Percentiles rank a stretch among this genome's conserved stretches.
These are phyloP conservation scores for Ophion ventricosus DNA, from an alignment of 2,888 invertebrate species.

Conservation along the genomic window DNA sequence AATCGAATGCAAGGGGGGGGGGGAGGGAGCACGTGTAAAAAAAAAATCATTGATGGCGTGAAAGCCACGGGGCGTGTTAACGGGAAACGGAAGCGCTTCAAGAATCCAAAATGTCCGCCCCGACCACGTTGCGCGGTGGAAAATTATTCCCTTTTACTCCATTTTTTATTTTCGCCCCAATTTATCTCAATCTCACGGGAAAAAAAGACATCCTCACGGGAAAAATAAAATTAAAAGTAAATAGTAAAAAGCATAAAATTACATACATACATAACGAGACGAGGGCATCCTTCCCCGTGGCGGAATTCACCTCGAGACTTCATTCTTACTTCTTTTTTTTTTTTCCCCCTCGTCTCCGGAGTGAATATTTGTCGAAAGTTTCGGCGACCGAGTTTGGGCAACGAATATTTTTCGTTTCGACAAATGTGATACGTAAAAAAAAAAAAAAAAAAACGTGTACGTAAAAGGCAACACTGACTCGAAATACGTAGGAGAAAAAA, in stretches of 20 bases:
- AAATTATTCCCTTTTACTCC: slow-evolving; percentile 46
- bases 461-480: slow-evolving; percentile 52
- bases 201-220: not conserved
- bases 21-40: slow-evolving; percentile 40
- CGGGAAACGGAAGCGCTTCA: slow-evolving; percentile 60
- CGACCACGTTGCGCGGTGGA: slow-evolving; percentile 72
- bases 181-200: not conserved
- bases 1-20: not conserved
- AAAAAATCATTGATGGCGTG: slow-evolving; percentile 28
- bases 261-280: slow-evolving; percentile 72
- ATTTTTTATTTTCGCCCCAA: not conserved
- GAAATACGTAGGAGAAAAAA: slow-evolving; percentile 51
- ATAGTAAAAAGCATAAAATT: slow-evolving; percentile 67
- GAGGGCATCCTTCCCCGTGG: slow-evolving; percentile 65
- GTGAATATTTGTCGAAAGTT: slow-evolving; percentile 27
- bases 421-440: slow-evolving; percentile 26
- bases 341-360: not conserved
- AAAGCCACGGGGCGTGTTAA: slow-evolving; percentile 56
- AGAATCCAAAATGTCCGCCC: slow-evolving; percentile 71
- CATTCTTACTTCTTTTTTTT: slow-evolving; percentile 38
- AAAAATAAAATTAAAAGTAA: slow-evolving; percentile 29
- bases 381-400: slow-evolving; percentile 11
- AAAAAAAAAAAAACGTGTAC: slow-evolving; percentile 31
- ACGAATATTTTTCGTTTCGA: not conserved
- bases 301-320: slow-evolving; percentile 59